Evolutionary conservation across 2,888 invertebrate species (phyloP).

Genomic region (Liopterus haemorrhoidalis): DNA sequence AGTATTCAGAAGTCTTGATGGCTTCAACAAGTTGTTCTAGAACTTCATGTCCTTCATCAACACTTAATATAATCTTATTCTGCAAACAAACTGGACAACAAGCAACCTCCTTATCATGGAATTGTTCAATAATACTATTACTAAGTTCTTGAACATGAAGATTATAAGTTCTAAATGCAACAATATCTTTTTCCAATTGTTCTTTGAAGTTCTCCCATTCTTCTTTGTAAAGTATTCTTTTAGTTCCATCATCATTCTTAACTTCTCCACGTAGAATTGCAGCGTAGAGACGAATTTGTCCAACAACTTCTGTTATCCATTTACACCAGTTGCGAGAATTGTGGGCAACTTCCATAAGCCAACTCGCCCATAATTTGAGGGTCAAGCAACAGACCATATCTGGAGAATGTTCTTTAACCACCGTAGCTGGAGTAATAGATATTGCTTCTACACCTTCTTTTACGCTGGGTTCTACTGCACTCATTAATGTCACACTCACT

Average conservation of each 20-base stretch:
- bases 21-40: slow-evolving; percentile 40
- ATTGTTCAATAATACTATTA: slow-evolving; percentile 37
- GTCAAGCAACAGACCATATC: slow-evolving; percentile 41
- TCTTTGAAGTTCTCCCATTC: slow-evolving; percentile 39
- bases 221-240: slow-evolving; percentile 34
- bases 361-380: slow-evolving; percentile 42
- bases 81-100: slow-evolving; percentile 42
- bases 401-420: slow-evolving; percentile 39
- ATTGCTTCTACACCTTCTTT: no score
- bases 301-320: slow-evolving; percentile 40
- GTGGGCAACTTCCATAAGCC: slow-evolving; percentile 41
- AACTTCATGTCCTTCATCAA: slow-evolving; percentile 40
- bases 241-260: slow-evolving; percentile 30
- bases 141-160: slow-evolving; percentile 41
- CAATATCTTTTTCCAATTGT: slow-evolving; percentile 38
- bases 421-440: no score
- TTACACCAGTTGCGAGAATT: slow-evolving; percentile 42
- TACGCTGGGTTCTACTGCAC: no score
- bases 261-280: slow-evolving; percentile 37
- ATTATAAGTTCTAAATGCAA: slow-evolving; percentile 41
- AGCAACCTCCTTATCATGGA: slow-evolving; percentile 38
- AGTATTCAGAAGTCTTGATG: slow-evolving; percentile 39
- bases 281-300: slow-evolving; percentile 38
- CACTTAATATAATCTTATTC: slow-evolving; percentile 40
- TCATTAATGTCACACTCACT: no score